phyloP scores from a whole-genome alignment of 2,113 vertebrate genomes.

The Planiliza haematocheilus region DNA sequence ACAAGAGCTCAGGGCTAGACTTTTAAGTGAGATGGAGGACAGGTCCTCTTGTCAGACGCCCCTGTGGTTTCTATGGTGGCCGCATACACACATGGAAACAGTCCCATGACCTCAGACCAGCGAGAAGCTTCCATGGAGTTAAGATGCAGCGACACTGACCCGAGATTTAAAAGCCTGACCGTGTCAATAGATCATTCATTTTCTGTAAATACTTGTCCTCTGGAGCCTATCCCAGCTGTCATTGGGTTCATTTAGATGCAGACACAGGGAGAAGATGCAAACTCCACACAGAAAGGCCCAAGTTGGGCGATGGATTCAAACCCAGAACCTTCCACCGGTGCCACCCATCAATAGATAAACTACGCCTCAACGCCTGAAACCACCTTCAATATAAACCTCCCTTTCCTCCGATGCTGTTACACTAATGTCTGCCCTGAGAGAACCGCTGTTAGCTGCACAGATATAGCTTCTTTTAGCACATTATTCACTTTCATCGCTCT shows the following conservation, averaged over 20 bases:
- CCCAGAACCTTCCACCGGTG: too few species aligned
- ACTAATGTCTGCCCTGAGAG: too few species aligned
- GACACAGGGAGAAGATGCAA: too few species aligned
- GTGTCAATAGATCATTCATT: neutral
- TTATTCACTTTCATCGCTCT: too few species aligned
- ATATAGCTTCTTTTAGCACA: neutral
- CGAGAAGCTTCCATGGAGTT: slow-evolving; percentile 18
- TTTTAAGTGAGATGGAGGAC: slow-evolving; percentile 26
- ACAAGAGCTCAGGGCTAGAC: slow-evolving; percentile 44
- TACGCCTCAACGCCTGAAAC: neutral
- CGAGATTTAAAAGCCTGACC: slow-evolving; percentile 19
- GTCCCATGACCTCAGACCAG: slow-evolving; percentile 42
- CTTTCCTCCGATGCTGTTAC: too few species aligned
- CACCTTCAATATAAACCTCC: neutral
- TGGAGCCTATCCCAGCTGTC: too few species aligned
- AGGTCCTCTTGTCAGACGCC: slow-evolving; percentile 37
- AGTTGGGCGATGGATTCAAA: too few species aligned
- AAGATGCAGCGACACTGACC: slow-evolving; percentile 31
- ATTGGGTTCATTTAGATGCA: too few species aligned
- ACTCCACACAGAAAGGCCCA: too few species aligned
- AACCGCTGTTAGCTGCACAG: too few species aligned
- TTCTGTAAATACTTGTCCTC: too few species aligned
- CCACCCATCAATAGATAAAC: neutral
- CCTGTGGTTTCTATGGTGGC: slow-evolving; percentile 55
- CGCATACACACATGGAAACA: slow-evolving; percentile 55